phyloP scores from a whole-genome alignment of 2,888 invertebrate genomes.

The Dicycla oo region DNA sequence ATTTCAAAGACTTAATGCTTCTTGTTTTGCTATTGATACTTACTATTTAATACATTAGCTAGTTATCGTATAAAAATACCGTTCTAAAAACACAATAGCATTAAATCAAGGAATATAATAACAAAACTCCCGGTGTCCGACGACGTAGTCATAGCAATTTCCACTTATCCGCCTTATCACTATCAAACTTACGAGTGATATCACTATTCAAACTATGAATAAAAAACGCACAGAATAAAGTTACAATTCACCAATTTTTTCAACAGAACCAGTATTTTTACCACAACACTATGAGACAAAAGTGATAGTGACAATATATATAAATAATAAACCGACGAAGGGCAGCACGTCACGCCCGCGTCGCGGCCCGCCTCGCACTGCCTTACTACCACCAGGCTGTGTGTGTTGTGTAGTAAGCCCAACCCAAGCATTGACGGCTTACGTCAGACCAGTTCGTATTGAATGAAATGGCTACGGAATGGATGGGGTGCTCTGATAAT shows the following conservation, averaged over 20 bases:
- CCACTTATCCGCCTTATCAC: conserved; percentile 85
- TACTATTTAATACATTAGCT: too few relatives aligned
- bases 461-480: conserved; percentile 79
- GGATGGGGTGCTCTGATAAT: conserved; percentile 60
- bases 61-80: conserved; percentile 36
- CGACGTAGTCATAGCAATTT: conserved; percentile 84
- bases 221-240: conserved; percentile 59
- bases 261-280: conserved; percentile 46
- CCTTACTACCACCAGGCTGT: conserved; percentile 65
- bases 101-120: conserved; percentile 71
- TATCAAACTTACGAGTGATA: conserved; percentile 78
- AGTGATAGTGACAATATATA: conserved; percentile 61
- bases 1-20: conserved; percentile 15
- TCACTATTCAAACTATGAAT: conserved; percentile 71
- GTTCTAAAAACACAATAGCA: conserved; percentile 53
- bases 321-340: conserved; percentile 59
- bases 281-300: conserved; percentile 66
- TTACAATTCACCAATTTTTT: conserved; percentile 61
- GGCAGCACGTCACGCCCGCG: conserved; percentile 75
- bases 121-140: conserved; percentile 75
- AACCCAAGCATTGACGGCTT: conserved; percentile 82
- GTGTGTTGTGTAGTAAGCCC: conserved; percentile 77
- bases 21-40: conserved; percentile 13
- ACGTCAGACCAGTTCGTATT: conserved; percentile 84
- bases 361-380: conserved; percentile 83